phyloP scores from a whole-genome alignment of 1,140 invertebrate species.

The Drosophila sechellia region DNA sequence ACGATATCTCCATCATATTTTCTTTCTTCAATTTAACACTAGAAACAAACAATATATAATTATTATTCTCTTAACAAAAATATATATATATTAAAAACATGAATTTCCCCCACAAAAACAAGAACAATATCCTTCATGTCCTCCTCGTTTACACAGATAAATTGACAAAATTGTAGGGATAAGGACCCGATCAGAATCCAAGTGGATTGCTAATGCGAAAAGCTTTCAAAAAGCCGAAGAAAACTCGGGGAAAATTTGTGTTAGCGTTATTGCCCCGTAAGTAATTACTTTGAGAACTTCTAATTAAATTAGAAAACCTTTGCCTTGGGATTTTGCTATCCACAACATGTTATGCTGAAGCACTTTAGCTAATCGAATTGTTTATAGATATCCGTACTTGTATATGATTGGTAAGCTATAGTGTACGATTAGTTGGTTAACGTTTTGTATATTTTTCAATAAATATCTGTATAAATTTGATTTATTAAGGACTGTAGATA shows the following conservation, averaged over 20 bases:
- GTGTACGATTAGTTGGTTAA: conserved; percentile 39
- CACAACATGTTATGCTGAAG: conserved; percentile 41
- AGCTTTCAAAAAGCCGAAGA: conserved; percentile 71
- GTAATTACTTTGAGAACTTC: conserved; percentile 52
- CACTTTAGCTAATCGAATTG: conserved; percentile 46
- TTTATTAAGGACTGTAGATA: conserved; percentile 63
- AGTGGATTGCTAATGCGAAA: conserved; percentile 17
- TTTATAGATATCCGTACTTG: conserved; percentile 17
- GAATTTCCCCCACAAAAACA: conserved; percentile 39
- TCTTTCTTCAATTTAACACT: conserved; percentile 32
- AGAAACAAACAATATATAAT: conserved; percentile 49
- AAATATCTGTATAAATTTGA: conserved; percentile 72
- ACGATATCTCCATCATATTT: conserved; percentile 38
- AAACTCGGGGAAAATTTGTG: conserved; percentile 12
- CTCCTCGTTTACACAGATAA: conserved; percentile 31
- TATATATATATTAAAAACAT: conserved; percentile 41
- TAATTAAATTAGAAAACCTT: conserved; percentile 73
- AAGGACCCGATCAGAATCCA: conserved; percentile 17
- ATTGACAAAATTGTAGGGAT: conserved; percentile 81
- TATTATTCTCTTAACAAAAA: conserved; percentile 36
- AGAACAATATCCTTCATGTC: conserved; percentile 33
- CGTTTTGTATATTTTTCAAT: conserved; percentile 67
- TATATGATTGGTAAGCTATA: conserved; percentile 58
- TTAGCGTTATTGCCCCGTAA: conserved; percentile 3
- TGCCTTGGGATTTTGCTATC: conserved; percentile 16